A percentile compares a stretch with the other conserved stretches of the same genome.
These are phyloP conservation scores for Axis porcinus DNA, from an alignment of 2,113 vertebrate genomes.

Conservation along the genomic window DNA sequence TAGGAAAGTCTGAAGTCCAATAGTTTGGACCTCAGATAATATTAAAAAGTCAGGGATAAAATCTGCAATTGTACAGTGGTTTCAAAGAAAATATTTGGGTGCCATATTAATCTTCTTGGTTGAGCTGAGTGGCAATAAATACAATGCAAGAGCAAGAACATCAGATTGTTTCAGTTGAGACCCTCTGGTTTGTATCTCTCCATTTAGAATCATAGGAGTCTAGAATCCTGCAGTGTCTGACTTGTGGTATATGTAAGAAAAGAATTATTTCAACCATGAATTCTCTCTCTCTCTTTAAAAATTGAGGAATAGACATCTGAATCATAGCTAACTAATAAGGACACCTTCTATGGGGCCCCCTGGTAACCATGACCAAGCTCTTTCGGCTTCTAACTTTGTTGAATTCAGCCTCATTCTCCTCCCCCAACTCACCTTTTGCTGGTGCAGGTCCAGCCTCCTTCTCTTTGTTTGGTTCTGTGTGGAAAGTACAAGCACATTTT, in stretches of 20 bases:
- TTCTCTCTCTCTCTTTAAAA: background rate
- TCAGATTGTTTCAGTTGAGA: background rate
- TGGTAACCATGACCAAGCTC: background rate
- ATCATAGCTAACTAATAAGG: background rate
- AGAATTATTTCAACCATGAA: background rate
- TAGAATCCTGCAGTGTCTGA: background rate
- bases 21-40: background rate
- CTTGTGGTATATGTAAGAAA: background rate
- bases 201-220: background rate
- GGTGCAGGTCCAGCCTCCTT: slow-evolving; percentile 73
- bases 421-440: slow-evolving; percentile 80
- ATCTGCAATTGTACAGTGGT: background rate
- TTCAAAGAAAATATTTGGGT: slow-evolving; percentile 14
- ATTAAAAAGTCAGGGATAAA: background rate
- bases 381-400: background rate
- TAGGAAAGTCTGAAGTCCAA: background rate
- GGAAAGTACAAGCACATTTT: slow-evolving; percentile 80
- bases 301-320: background rate
- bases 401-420: background rate
- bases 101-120: background rate
- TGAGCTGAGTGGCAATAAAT: background rate
- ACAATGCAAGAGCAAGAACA: background rate
- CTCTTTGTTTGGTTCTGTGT: slow-evolving; percentile 79
- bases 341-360: background rate
- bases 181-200: background rate